A percentile compares a stretch with the other conserved stretches of the same genome.
Conservation (phyloP, 2,888 invertebrate genomes). For the Linnaemya tessellans region DNA sequence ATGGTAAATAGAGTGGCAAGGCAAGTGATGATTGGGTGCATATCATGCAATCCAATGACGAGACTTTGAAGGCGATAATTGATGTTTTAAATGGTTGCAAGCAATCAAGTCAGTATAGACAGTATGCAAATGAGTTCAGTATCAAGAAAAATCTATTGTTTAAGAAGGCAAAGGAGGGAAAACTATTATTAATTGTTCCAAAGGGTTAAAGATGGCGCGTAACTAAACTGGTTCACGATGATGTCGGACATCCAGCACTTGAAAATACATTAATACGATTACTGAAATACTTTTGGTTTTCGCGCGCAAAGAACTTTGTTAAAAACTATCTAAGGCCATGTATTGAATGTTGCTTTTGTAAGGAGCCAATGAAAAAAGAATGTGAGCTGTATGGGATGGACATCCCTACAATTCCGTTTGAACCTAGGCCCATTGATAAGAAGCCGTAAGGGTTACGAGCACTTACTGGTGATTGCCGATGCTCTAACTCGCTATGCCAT, state of each 20-base stretch:
- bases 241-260: constrained; percentile 48
- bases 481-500: constrained; percentile 57
- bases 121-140: constrained; percentile 23
- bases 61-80: constrained; percentile 41
- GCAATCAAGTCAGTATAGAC: constrained; percentile 11
- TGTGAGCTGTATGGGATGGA: constrained; percentile 19
- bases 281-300: constrained; percentile 22
- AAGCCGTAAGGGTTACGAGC: constrained; percentile 54
- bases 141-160: constrained; percentile 37
- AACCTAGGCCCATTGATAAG: constrained; percentile 55
- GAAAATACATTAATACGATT: constrained; percentile 32
- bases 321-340: constrained; percentile 39
- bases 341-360: constrained; percentile 47
- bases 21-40: constrained; percentile 64
- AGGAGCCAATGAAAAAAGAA: constrained; percentile 29
- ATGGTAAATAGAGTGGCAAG: constrained; percentile 49
- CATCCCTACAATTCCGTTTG: constrained; percentile 19
- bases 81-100: background rate
- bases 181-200: background rate
- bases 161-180: background rate
- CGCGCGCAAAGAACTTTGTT: constrained; percentile 33
- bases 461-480: constrained; percentile 54
- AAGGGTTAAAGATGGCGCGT: constrained; percentile 54
- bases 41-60: constrained; percentile 60
- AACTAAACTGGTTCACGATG: constrained; percentile 62